Conservation (phyloP, 37 sponge, comb jelly and placozoan genomes). For the Spongilla lacustris region DNA sequence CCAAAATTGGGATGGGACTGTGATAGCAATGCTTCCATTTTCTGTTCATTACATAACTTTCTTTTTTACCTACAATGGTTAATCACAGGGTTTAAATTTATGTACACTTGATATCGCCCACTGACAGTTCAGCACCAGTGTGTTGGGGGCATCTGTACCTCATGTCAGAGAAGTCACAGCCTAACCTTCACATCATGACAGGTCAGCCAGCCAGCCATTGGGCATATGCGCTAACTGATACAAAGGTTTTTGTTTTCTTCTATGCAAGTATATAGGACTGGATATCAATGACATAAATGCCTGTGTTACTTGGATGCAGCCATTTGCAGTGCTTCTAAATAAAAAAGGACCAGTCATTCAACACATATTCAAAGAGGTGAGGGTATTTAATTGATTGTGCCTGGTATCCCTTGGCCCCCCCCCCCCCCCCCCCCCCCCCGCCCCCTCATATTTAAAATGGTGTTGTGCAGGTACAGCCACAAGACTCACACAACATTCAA, state of each 20-base stretch:
- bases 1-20: too few relatives aligned
- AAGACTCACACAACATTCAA: constrained; percentile 82
- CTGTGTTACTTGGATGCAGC: constrained; percentile 73
- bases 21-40: too few relatives aligned
- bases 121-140: constrained; percentile 66
- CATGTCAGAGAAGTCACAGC: constrained; percentile 39
- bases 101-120: constrained; percentile 69
- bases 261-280: constrained; percentile 62
- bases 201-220: constrained; percentile 40
- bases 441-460: not conserved
- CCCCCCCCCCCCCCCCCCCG: too few relatives aligned
- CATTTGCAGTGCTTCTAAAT: constrained; percentile 33
- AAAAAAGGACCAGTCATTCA: constrained; percentile 17
- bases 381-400: constrained; percentile 3
- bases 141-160: constrained; percentile 74
- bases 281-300: constrained; percentile 55
- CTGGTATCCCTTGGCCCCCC: too few relatives aligned
- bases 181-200: constrained; percentile 51
- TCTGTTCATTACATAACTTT: too few relatives aligned
- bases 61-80: not conserved
- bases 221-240: not conserved
- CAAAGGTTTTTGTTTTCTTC: too few relatives aligned
- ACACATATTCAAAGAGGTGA: constrained; percentile 50
- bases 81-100: constrained; percentile 69
- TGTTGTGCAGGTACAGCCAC: constrained; percentile 39